Base-by-base conservation (phyloP, 2,797 vertebrate species). In the Sebastes hubbsi region DNA sequence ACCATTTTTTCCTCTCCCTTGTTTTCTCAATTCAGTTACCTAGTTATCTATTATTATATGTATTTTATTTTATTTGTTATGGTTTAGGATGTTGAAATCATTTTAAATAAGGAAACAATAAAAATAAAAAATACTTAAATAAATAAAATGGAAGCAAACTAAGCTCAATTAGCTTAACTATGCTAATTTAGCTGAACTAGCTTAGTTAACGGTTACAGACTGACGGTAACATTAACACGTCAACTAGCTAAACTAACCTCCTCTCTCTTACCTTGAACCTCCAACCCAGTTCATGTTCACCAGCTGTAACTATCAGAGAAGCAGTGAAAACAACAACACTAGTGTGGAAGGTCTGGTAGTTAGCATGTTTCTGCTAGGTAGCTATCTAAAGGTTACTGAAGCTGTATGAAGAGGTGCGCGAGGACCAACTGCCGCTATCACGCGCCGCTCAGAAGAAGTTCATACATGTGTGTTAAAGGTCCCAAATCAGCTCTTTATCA, bases 211-310 rank as follows among this genome's bases (percentile, higher is more conserved):
- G 3, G 32, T 34, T 34, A 34, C 0, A 34, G 32, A 10, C 59
- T 64, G 75, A 80, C 11, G 9, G n/a, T 25, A 56, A 46, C 25
- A 20, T 69, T 66, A 66, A 14, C 27, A 60, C 18, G 1, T 22
- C 3, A 22, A 5, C 6, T 49, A 6, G 24, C 34, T 7, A 5
- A 5, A 27, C n/a, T 9, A 22, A 42, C 0, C 3, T 1, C 0
- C 1, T 1, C 4, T 11, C 0, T 75, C 90, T 86, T 88, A 96
- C 96, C 96, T 91, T 34, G 94, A 94, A 36, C 96, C 96, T 1
- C 96, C 96, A 1, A 96, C 93, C 96, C 96, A 96, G 9, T 96
- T 96, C 96, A 96, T 96, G 49, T 68, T 85, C 0, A 79, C 36
- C 22, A 3, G 1, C 46, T 60, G 1, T 42, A 5, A 11, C 1